A percentile compares a stretch with the other conserved stretches of the same genome.
phyloP scores from a whole-genome alignment of 1,140 invertebrate genomes.

The Medauroidea extradentata region DNA sequence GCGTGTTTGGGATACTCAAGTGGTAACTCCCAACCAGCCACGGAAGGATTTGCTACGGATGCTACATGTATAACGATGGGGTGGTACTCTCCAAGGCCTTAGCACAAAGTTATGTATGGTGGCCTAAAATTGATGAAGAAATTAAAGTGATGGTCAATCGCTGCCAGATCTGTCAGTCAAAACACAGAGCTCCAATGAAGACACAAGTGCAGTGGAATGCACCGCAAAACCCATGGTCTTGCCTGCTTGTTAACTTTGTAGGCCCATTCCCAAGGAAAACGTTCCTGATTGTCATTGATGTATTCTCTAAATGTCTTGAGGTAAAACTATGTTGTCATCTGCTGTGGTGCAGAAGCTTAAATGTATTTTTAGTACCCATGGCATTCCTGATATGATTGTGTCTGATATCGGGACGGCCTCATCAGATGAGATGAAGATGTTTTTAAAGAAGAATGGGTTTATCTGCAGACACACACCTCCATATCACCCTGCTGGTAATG shows the following conservation, averaged over 20 bases:
- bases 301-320: constrained; percentile 17
- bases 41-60: background rate
- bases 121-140: constrained; percentile 41
- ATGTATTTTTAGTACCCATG: no score
- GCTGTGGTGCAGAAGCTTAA: no score
- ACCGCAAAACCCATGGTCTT: constrained; percentile 40
- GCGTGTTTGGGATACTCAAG: background rate
- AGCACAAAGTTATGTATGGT: constrained; percentile 44
- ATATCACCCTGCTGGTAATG: no score
- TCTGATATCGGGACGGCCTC: no score
- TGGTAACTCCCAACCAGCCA: background rate
- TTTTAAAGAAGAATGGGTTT: no score
- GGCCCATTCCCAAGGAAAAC: constrained; percentile 38
- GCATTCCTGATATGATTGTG: no score
- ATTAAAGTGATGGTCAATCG: constrained; percentile 31
- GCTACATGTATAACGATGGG: background rate
- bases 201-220: constrained; percentile 33
- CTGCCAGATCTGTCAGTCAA: constrained; percentile 14
- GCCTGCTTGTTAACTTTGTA: constrained; percentile 49
- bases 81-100: constrained; percentile 41
- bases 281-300: constrained; percentile 44
- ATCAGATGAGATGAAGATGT: no score
- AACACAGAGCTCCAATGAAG: constrained; percentile 19
- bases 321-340: no score
- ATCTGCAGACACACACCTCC: no score